Percentiles rank a stretch among this genome's conserved stretches.
phyloP scores from a whole-genome alignment of 37 sponge, comb jelly and placozoan genomes.

The Cladorhizidae sp. region DNA sequence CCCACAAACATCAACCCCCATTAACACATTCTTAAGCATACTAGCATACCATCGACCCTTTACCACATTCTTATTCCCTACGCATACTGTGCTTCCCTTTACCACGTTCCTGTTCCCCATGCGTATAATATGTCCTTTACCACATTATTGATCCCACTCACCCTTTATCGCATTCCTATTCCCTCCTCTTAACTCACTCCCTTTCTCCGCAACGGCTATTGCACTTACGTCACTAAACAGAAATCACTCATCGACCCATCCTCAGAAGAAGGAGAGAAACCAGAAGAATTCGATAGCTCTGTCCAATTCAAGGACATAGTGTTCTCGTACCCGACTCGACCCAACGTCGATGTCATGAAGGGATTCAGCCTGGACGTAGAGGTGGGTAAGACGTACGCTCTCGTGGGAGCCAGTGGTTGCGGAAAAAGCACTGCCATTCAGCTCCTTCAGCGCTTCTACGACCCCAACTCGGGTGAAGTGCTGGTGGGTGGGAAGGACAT shows the following conservation, averaged over 20 bases:
- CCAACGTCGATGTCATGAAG: conserved; percentile 70
- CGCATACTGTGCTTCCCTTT: too few relatives aligned
- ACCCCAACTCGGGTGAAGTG: conserved; percentile 47
- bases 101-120: too few relatives aligned
- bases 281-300: conserved; percentile 50
- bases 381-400: conserved; percentile 77
- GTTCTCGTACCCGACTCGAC: conserved; percentile 88
- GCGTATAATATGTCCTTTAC: too few relatives aligned
- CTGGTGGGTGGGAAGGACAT: conserved; percentile 77
- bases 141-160: neutral
- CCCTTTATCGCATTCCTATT: neutral
- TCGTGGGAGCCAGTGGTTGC: conserved; percentile 93
- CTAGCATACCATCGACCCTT: too few relatives aligned
- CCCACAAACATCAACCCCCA: too few relatives aligned
- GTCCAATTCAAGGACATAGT: conserved; percentile 75
- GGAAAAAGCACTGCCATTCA: conserved; percentile 89
- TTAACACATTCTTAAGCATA: too few relatives aligned
- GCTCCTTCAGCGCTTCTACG: conserved; percentile 88
- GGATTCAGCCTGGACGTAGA: conserved; percentile 53
- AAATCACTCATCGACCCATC: conserved; percentile 44
- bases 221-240: conserved; percentile 5
- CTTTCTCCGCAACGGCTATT: neutral
- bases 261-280: conserved; percentile 41
- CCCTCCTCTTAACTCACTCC: neutral
- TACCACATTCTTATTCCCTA: too few relatives aligned